Percentiles rank a stretch among this genome's conserved stretches.
Evolutionary conservation across 2,797 vertebrate species (phyloP).

Genomic region (Cuniculus paca): DNA sequence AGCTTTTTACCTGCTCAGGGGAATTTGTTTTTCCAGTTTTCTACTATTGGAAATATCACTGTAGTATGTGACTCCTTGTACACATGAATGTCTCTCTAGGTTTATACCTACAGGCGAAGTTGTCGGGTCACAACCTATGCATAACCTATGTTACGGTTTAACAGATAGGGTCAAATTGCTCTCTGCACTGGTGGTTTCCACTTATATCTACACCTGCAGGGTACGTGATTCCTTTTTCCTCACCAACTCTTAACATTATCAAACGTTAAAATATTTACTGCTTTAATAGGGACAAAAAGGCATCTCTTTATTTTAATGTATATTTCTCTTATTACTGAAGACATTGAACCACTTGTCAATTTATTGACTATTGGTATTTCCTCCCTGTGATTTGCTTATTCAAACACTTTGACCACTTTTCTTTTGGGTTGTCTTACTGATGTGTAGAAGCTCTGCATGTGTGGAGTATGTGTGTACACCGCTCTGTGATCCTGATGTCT

Average conservation of each 20-base stretch:
- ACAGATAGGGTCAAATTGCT: background rate
- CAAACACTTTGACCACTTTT: background rate
- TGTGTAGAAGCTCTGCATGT: background rate
- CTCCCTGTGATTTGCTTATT: background rate
- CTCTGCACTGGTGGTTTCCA: background rate
- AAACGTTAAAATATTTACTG: background rate
- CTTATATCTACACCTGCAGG: background rate
- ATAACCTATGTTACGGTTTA: background rate
- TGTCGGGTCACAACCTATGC: background rate
- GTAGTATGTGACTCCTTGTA: background rate
- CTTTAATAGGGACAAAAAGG: background rate
- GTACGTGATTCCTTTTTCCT: background rate
- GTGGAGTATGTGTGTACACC: background rate
- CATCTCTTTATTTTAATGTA: background rate
- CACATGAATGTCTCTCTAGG: background rate
- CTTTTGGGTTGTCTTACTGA: background rate
- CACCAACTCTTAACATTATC: no score
- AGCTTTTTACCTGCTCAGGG: background rate
- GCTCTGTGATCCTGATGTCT: background rate
- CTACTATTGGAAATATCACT: background rate
- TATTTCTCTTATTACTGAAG: background rate
- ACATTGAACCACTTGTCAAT: background rate
- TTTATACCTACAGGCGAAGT: background rate
- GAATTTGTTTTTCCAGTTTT: background rate
- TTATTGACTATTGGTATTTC: background rate